A percentile compares a stretch with the other conserved stretches of the same genome.
Evolutionary conservation across 2,888 invertebrate species (phyloP).

Genomic region (Penaeus monodon): DNA sequence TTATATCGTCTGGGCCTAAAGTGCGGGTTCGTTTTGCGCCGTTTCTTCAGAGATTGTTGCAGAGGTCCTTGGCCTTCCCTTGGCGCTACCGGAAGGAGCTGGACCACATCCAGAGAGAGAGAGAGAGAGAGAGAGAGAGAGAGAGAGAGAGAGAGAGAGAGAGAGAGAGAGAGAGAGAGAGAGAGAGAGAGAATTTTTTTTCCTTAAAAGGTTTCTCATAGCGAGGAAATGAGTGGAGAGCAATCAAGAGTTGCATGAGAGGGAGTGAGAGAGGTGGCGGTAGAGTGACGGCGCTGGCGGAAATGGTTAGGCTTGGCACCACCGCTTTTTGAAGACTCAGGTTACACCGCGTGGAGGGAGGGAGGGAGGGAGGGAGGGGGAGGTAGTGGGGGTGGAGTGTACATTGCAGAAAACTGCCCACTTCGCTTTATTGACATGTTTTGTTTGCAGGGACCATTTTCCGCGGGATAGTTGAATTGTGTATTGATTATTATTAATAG

Average conservation of each 20-base stretch:
- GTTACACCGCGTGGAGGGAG: background rate
- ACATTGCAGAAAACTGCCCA: background rate
- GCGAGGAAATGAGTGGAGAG: too few species aligned
- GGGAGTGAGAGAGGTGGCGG: too few species aligned
- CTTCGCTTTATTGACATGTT: slow-evolving; percentile 12
- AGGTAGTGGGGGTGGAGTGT: background rate
- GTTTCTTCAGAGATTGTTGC: background rate
- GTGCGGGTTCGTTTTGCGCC: too few species aligned
- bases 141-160: background rate
- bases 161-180: background rate
- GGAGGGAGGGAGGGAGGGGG: background rate
- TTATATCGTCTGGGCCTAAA: too few species aligned
- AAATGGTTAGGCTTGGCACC: too few species aligned
- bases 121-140: background rate
- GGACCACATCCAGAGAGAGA: background rate
- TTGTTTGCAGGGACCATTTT: background rate
- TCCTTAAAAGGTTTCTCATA: too few species aligned
- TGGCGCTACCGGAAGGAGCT: background rate
- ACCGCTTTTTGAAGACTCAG: too few species aligned
- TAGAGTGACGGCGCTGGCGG: too few species aligned
- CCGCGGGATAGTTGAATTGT: too few species aligned
- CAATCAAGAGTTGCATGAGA: background rate
- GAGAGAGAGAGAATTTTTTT: background rate
- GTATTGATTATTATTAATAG: too few species aligned
- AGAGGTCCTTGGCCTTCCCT: slow-evolving; percentile 1